Evolutionary conservation across 2,888 invertebrate genomes (phyloP), one percentile per base, ranked within the genome.

Genomic region (Ophion slaviceki): DNA sequence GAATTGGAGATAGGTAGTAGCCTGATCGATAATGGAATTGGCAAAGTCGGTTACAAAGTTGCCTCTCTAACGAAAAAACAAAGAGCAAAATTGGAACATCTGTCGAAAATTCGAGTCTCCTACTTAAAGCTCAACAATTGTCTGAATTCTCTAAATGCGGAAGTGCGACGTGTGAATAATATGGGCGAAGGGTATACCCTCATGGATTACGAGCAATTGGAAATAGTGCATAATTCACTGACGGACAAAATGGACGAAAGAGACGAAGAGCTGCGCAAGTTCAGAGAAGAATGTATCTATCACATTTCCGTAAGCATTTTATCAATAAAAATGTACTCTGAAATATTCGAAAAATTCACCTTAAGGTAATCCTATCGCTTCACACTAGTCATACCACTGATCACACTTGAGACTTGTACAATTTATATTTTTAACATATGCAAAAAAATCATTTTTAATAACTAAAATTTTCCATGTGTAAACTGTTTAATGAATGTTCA

Each of bases 201-300:
- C 20, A 82, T 88, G 61, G 87, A 89, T 62, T 90, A 90, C 45
- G 89, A 89, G 47, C 77, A 85, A 72, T 71, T 91, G 70, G 5
- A 67, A 28, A 87, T 82, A 20, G 80, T 72, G 17, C 87, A 87
- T 17, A 59, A 80, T 7, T 71, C 80, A 17, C 72, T 79, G 17
- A 68, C 67, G 8, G 89, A 89, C 36, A 90, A 88, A 62, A 47
- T 88, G 20, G 88, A 89, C 32, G 88, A 90, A 40, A 88, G 88
- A 36, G 72, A 68, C 17, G 87, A 88, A 14, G 82, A 87, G 36
- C 81, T 88, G 32, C 47, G 28, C 8, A 88, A 82, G 64, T 62
- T 88, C 14, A 61, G 67, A 14, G 64, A 85, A 0, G 84, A 85
- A n/a, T 89, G 88, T 66, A 78, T 82, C 1, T 28, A 70, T 14